Base-by-base conservation (phyloP, 2,797 vertebrate species). In the Aselliscus stoliczkanus region DNA sequence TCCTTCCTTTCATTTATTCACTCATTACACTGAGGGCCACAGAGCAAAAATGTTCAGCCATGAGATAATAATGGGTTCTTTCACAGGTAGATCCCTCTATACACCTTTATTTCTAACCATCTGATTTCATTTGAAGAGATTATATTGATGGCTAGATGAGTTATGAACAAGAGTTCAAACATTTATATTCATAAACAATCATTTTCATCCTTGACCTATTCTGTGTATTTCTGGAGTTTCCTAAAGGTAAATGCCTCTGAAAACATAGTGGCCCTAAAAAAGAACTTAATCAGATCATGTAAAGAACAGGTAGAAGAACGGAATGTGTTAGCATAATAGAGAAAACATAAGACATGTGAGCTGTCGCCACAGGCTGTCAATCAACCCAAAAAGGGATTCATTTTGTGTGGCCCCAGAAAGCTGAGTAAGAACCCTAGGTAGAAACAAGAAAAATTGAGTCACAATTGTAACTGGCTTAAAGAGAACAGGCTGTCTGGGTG, bases 211-310 rank as follows among this genome's bases (percentile, higher is more conserved):
- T 37, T 50, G 13, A 85, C 44, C 13, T 83, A 18, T n/a, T 62
- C 13, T 77, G 15, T 4, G 42, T 7, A 52, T 56, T 88, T 88
- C 37, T 31, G 0, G 15, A 84, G 31, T 39, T 93, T 60, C n/a
- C 60, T 89, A 60, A 96, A 75, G 13, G 56, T 88, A 31, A 88
- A 77, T 52, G 12, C 15, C 13, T 88, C 80, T 12, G 72, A 81
- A 90, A 86, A 65, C 44, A 81, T 7, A 82, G 23, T 1, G 1
- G 15, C 34, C 52, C 23, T 54, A 60, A 76, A 60, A 69, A 77
- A 31, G 2, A 52, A 2, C 1, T 86, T 81, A 90, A 39, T 0
- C 34, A 94, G 14, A 5, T 91, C 29, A 65, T 23, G 52, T 44
- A 52, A 77, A 92, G 67, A 69, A 47, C 25, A 93, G 27, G 4